Conservation (phyloP, 2,113 vertebrate species). For the Lycocorax pyrrhopterus region DNA sequence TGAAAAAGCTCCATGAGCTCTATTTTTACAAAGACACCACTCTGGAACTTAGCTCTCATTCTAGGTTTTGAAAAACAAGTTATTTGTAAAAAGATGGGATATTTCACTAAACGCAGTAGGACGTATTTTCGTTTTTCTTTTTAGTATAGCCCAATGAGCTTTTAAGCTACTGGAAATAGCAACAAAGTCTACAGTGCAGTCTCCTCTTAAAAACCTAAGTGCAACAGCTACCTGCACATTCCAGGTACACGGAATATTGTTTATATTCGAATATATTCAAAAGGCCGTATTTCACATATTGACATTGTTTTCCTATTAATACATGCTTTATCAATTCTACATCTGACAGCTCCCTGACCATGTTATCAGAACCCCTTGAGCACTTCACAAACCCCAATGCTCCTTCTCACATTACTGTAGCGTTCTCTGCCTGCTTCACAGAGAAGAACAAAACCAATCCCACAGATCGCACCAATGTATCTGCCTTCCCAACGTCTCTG, state of each 20-base stretch:
- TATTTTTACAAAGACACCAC: neutral
- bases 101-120: neutral
- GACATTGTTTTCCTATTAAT: neutral
- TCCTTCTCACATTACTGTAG: neutral
- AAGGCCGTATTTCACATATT: neutral
- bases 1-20: neutral
- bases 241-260: neutral
- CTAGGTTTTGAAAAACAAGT: neutral
- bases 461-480: neutral
- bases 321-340: neutral
- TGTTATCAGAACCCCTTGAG: neutral
- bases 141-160: neutral
- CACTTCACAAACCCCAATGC: neutral
- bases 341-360: neutral
- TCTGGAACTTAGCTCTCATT: neutral
- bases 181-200: neutral
- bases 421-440: neutral
- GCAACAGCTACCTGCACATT: neutral
- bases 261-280: neutral
- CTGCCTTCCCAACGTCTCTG: neutral
- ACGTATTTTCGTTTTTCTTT: neutral
- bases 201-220: neutral
- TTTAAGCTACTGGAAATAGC: neutral
- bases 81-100: neutral
- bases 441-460: neutral